Percentiles rank a stretch among this genome's conserved stretches.
Conservation (phyloP, 2,888 invertebrate genomes). For the Girardia tigrina region DNA sequence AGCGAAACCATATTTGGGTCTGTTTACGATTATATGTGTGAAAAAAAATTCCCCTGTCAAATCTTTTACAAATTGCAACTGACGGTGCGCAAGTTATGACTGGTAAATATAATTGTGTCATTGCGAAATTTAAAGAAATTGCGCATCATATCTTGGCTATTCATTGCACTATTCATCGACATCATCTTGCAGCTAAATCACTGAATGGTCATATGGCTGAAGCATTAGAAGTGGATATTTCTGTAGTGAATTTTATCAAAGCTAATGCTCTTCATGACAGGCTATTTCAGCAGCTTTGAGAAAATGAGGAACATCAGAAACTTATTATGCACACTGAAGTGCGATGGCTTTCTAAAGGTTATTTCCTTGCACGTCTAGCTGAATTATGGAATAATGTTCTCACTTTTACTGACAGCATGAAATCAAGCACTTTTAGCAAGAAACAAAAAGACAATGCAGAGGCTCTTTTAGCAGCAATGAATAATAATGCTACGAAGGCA, state of each 20-base stretch:
- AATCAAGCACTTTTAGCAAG: not conserved
- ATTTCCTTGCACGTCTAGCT: not conserved
- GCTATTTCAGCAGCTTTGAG: too few relatives aligned
- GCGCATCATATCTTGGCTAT: not conserved
- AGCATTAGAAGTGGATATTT: not conserved
- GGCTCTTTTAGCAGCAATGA: not conserved
- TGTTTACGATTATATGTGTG: not conserved
- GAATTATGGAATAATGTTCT: not conserved
- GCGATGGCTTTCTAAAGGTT: not conserved
- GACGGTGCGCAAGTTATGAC: not conserved
- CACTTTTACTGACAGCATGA: not conserved
- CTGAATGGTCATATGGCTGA: not conserved
- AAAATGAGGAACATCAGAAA: conserved; percentile 7
- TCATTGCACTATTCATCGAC: not conserved
- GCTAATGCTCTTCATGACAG: not conserved
- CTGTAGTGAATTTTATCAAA: conserved; percentile 1
- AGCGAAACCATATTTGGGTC: not conserved
- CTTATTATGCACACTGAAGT: not conserved
- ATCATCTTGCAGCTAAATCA: not conserved
- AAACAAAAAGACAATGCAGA: not conserved
- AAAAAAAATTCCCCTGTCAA: not conserved
- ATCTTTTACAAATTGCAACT: too few relatives aligned
- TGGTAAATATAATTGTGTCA: not conserved
- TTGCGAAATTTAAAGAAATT: not conserved
- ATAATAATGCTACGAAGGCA: not conserved